These are phyloP conservation scores for Liposcelis brunnea DNA, from an alignment of 2,888 invertebrate species.

Conservation along the genomic window DNA sequence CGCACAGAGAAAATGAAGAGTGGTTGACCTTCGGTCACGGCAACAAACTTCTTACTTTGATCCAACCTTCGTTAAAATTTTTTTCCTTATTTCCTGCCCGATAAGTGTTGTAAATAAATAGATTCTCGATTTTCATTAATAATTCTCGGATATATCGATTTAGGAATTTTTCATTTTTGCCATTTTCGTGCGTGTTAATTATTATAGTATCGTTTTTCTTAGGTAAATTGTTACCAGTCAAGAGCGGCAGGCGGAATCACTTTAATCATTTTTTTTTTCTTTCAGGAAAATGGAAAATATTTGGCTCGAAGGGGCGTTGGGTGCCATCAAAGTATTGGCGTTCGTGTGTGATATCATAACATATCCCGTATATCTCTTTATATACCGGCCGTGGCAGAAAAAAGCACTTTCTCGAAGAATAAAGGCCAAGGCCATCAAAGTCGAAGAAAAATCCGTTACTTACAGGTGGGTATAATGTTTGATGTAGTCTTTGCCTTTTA, in stretches of 20 bases:
- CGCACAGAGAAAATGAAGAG: no score
- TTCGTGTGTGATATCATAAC: slow-evolving; percentile 82
- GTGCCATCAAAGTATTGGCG: slow-evolving; percentile 60
- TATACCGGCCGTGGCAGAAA: slow-evolving; percentile 77
- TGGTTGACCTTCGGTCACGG: no score
- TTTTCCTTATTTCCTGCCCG: no score
- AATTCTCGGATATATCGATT: neutral
- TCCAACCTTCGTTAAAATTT: no score
- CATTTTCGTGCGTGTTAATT: neutral
- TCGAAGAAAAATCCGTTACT: slow-evolving; percentile 46
- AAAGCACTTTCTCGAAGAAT: slow-evolving; percentile 55
- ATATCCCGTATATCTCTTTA: slow-evolving; percentile 72
- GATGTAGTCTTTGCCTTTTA: no score
- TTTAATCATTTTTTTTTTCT: slow-evolving; percentile 18
- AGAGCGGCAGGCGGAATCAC: slow-evolving; percentile 20
- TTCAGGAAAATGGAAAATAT: slow-evolving; percentile 39
- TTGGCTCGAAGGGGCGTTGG: slow-evolving; percentile 47
- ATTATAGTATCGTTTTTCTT: neutral
- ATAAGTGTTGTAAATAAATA: no score
- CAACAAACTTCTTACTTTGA: no score
- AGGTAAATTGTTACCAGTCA: slow-evolving; percentile 24
- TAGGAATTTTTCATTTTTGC: neutral
- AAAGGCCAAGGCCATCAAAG: slow-evolving; percentile 56
- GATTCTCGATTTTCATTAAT: no score
- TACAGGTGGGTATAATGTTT: slow-evolving; percentile 28